Percentiles rank a stretch among this genome's conserved stretches.
Conservation (phyloP, 2,797 vertebrate species). For the Intellagama lesueurii region DNA sequence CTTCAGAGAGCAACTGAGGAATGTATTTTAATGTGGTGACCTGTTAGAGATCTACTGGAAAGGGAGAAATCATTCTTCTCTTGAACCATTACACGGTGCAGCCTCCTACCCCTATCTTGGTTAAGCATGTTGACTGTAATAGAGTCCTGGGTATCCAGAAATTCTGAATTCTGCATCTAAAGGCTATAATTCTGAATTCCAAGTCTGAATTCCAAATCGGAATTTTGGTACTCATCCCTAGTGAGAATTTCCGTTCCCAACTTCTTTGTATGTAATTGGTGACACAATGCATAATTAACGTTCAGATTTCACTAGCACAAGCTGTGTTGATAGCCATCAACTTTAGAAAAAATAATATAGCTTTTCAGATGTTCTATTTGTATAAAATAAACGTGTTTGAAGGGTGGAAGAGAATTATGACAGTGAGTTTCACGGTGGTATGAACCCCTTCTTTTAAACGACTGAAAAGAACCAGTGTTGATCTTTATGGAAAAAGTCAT, state of each 20-base stretch:
- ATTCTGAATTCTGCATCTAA: no score
- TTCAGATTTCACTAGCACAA: background rate
- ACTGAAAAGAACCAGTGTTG: no score
- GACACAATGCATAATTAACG: background rate
- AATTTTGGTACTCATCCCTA: no score
- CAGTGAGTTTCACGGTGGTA: background rate
- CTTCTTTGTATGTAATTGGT: no score
- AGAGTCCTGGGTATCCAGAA: no score
- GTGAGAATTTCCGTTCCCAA: no score
- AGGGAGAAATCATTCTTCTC: background rate
- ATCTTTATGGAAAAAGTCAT: background rate
- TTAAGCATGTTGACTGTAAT: no score
- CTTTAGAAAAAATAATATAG: background rate
- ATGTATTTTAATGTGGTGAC: background rate
- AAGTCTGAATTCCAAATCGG: no score
- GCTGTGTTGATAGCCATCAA: background rate
- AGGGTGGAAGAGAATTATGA: background rate
- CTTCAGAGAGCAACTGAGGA: background rate
- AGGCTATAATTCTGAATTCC: no score
- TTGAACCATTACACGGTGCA: background rate
- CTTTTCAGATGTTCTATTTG: background rate
- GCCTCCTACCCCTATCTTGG: no score
- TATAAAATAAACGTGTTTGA: background rate
- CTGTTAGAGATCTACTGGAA: background rate
- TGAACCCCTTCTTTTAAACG: background rate